Conservation (phyloP, 2,888 invertebrate species). For the Bombyx huttoni region DNA sequence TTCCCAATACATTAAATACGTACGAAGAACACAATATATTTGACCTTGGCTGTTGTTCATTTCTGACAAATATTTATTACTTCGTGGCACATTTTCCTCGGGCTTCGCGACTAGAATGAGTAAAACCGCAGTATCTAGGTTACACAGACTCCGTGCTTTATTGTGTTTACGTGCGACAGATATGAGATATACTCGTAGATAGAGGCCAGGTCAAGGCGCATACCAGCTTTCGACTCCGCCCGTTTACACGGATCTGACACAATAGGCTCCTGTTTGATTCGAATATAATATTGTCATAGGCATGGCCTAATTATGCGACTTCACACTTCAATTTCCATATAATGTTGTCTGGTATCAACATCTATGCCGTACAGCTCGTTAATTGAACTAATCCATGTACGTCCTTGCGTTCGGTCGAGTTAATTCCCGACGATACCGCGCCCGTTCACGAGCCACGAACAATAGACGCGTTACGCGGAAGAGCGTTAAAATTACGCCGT, state of each 20-base stretch:
- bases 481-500: conserved; percentile 55
- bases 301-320: conserved; percentile 27
- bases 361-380: conserved; percentile 31
- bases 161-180: conserved; percentile 68
- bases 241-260: conserved; percentile 47
- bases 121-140: conserved; percentile 56
- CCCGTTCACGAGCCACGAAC: conserved; percentile 26
- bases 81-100: conserved; percentile 29
- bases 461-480: conserved; percentile 60
- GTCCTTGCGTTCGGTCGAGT: conserved; percentile 37
- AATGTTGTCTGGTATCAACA: conserved; percentile 37
- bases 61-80: conserved; percentile 26
- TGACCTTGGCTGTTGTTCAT: conserved; percentile 27
- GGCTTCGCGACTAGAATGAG: conserved; percentile 43
- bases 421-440: conserved; percentile 34
- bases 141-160: conserved; percentile 58
- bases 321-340: conserved; percentile 43
- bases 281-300: neutral
- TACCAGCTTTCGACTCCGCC: conserved; percentile 58
- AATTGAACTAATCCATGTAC: conserved; percentile 49
- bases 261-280: conserved; percentile 41
- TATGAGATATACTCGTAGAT: conserved; percentile 55
- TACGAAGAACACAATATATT: conserved; percentile 6
- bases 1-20: conserved; percentile 20
- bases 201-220: conserved; percentile 59